Percentiles rank a stretch among this genome's conserved stretches.
These are phyloP conservation scores for Entosphenus tridentatus DNA, from an alignment of 2,113 vertebrate genomes.

Conservation along the genomic window DNA sequence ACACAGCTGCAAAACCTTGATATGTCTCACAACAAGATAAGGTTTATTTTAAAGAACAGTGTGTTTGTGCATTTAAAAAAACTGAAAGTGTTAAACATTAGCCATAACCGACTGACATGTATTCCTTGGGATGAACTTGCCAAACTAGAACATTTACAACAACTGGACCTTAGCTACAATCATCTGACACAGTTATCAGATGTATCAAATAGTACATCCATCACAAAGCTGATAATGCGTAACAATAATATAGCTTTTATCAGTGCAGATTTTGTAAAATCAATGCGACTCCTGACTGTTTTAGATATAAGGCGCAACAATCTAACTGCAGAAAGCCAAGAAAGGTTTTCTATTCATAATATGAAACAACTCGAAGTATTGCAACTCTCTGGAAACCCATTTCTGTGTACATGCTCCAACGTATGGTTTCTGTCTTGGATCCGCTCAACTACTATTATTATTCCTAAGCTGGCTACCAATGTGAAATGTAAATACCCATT, in stretches of 20 bases:
- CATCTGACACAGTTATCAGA: conserved; percentile 32
- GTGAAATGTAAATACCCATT: conserved; percentile 44
- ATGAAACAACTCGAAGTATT: conserved; percentile 32
- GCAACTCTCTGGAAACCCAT: conserved; percentile 46
- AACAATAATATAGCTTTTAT: conserved; percentile 37
- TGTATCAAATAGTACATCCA: conserved; percentile 33
- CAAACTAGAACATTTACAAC: conserved; percentile 24
- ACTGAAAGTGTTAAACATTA: conserved; percentile 35
- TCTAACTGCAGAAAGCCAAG: conserved; percentile 36
- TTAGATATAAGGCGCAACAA: conserved; percentile 62
- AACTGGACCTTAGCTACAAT: conserved; percentile 60
- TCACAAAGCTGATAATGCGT: conserved; percentile 36
- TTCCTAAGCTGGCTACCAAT: conserved; percentile 51
- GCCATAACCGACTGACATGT: conserved; percentile 28
- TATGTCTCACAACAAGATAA: conserved; percentile 56
- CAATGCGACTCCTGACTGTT: conserved; percentile 28
- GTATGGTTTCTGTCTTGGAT: conserved; percentile 69
- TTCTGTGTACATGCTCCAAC: conserved; percentile 55
- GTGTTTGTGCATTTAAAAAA: conserved; percentile 35
- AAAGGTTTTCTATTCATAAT: conserved; percentile 50
- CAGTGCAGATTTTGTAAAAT: conserved; percentile 37
- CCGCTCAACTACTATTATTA: conserved; percentile 47
- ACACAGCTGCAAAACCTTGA: conserved; percentile 32
- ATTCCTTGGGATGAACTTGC: conserved; percentile 37
- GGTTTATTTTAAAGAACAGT: conserved; percentile 24